Evolutionary conservation across 2,888 invertebrate species (phyloP).

Genomic region (Sesia apiformis): DNA sequence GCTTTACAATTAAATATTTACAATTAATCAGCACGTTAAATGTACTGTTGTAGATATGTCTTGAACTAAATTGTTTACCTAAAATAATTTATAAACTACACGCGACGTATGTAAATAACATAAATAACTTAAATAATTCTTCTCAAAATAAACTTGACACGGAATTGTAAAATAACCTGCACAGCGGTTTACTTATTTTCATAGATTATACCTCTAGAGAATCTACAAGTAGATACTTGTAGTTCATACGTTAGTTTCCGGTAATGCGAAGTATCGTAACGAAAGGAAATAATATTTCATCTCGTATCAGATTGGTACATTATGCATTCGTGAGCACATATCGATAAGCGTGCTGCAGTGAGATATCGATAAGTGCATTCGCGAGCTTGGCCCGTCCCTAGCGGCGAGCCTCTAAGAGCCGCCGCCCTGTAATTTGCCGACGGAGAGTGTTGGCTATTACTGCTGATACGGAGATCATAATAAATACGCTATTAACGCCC

Average conservation of each 20-base stretch:
- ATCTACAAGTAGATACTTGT: neutral
- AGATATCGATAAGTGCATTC: conserved; percentile 53
- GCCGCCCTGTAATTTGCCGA: conserved; percentile 75
- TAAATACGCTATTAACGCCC: conserved; percentile 75
- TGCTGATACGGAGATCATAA: conserved; percentile 73
- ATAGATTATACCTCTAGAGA: too few species aligned
- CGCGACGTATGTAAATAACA: too few species aligned
- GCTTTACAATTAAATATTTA: too few species aligned
- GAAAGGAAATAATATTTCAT: conserved; percentile 44
- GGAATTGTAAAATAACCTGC: too few species aligned
- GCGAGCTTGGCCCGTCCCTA: conserved; percentile 29
- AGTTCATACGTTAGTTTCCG: neutral
- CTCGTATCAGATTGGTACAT: conserved; percentile 42
- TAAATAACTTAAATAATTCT: too few species aligned
- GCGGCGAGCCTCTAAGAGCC: conserved; percentile 44
- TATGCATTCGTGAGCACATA: conserved; percentile 38
- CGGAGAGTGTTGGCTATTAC: conserved; percentile 73
- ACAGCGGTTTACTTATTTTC: too few species aligned
- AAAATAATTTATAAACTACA: too few species aligned
- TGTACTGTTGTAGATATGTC: too few species aligned
- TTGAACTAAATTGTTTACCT: too few species aligned
- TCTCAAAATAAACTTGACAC: too few species aligned
- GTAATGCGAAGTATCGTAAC: conserved; percentile 8
- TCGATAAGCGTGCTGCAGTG: conserved; percentile 40
- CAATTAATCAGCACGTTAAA: too few species aligned